Base-by-base conservation (phyloP, 92 coral and sea anemone genomes). In the Parazoanthus darwini region DNA sequence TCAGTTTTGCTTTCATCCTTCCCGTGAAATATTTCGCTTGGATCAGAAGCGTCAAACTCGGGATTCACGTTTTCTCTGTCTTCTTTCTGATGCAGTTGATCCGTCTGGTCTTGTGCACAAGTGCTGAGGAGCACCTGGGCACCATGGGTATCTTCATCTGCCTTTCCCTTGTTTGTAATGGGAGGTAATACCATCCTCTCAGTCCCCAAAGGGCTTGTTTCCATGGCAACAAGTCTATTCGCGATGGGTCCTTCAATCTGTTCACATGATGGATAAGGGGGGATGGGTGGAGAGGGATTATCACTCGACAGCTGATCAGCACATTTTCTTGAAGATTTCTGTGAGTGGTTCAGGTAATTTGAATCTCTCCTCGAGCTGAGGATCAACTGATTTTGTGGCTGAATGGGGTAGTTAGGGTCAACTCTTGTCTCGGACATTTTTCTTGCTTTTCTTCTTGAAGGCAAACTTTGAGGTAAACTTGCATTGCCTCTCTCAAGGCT, bases 221-320 rank as follows among this genome's bases (percentile, higher is more conserved):
- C 74, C 26, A 65, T 39, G 59, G 56, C 33, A 8, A 67, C 58
- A n/a, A 43, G 33, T 43, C 38, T 65, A 6, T 8, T 67, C 35
- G 86, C n/a, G 59, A 18, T 42, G 23, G 46, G 14, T 44, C 42
- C 67, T 44, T 70, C 78, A 23, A 84, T 70, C 79, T 70, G 79
- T 38, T 82, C 86, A 22, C 37, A 70, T 20, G 87, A 84, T 84
- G 87, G 78, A 39, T 71, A 84, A 26, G 87, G 79, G 6, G 66
- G 78, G 44, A 84, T 70, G 13, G 79, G 78, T 14, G 87, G 79
- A 14, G 87, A 68, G 3, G 56, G 68, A 9, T 20, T 79, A n/a
- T 42, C 10, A 71, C 46, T 84, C 2, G 79, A 15, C 7, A 70
- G n/a, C 38, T 25, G 65, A 15, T 68, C 42, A 13, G 33, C 6